A percentile compares a stretch with the other conserved stretches of the same genome.
Conservation (phyloP, 2,113 vertebrate genomes). For the Notothenia coriiceps region DNA sequence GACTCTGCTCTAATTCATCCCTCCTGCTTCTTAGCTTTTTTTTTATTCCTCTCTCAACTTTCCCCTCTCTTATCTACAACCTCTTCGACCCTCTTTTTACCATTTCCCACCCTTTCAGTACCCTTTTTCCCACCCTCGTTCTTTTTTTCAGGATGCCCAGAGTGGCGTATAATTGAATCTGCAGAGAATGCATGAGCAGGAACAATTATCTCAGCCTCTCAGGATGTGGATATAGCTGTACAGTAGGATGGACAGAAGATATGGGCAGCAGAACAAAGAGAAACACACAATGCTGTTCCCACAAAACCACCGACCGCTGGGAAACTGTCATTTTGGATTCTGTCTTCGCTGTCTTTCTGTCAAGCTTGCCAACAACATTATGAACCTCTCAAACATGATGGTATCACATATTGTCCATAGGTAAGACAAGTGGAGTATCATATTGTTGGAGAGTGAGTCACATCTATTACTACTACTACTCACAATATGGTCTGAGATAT, state of each 20-base stretch:
- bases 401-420: constrained; percentile 1
- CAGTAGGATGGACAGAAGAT: constrained; percentile 78
- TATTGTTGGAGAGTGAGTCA: background rate
- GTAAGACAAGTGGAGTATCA: background rate
- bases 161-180: constrained; percentile 84
- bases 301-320: constrained; percentile 35
- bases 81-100: constrained; percentile 46
- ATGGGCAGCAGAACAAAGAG: constrained; percentile 61
- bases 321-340: constrained; percentile 36
- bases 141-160: constrained; percentile 76
- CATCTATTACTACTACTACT: background rate
- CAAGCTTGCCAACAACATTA: constrained; percentile 6
- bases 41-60: constrained; percentile 35
- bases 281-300: constrained; percentile 60
- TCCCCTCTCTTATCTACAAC: constrained; percentile 45
- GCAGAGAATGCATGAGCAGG: constrained; percentile 80
- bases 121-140: constrained; percentile 56
- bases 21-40: constrained; percentile 33
- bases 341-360: background rate
- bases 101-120: constrained; percentile 54
- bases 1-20: constrained; percentile 64
- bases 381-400: background rate
- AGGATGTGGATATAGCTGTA: constrained; percentile 78
- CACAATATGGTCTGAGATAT: background rate
- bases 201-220: constrained; percentile 82